Conservation (phyloP, 1,140 invertebrate species). For the Bombyx mori region ASM3026992v2 NC_085111.1:15784001-15784500, state of each 20-base stretch:
- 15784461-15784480: too few relatives aligned
- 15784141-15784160: too few relatives aligned
- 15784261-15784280: slow-evolving; percentile 92
- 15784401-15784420: slow-evolving; percentile 72
- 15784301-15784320: slow-evolving; percentile 81
- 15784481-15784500: too few relatives aligned
- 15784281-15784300: slow-evolving; percentile 99
- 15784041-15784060: too few relatives aligned
- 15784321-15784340: slow-evolving; percentile 87
- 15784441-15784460: too few relatives aligned
- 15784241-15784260: slow-evolving; percentile 90
- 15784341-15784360: slow-evolving; percentile 89
- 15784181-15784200: slow-evolving; percentile 92
- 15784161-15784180: slow-evolving; percentile 81
- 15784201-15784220: slow-evolving; percentile 94
- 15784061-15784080: too few relatives aligned
- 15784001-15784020: too few relatives aligned
- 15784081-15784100: too few relatives aligned
- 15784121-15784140: too few relatives aligned
- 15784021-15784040: too few relatives aligned
- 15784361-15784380: slow-evolving; percentile 94
- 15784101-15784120: too few relatives aligned
- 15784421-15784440: background rate
- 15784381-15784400: slow-evolving; percentile 96
- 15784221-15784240: slow-evolving; percentile 94